Evolutionary conservation across 2,113 vertebrate genomes (phyloP).

Genomic region (Leptobrachium ailaonicum): DNA sequence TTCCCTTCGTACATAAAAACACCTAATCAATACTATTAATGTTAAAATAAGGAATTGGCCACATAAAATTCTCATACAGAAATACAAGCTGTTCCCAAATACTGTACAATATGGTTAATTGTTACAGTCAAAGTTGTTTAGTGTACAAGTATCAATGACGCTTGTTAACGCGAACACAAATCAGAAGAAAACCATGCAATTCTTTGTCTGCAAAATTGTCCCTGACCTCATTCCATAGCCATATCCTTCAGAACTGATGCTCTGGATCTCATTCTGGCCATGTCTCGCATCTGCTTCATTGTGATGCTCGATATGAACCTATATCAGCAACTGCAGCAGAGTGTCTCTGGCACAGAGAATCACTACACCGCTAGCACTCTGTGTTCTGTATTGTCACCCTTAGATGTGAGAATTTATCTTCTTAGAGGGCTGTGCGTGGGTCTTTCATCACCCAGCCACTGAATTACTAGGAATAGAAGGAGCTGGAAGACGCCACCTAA

Average conservation of each 20-base stretch:
- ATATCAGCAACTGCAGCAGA: conserved; percentile 19
- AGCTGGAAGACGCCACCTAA: conserved; percentile 50
- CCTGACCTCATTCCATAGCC: conserved; percentile 37
- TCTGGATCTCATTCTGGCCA: conserved; percentile 25
- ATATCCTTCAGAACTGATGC: conserved; percentile 22
- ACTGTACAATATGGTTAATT: conserved; percentile 3
- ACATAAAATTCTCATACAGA: background rate
- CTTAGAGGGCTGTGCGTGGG: conserved; percentile 46
- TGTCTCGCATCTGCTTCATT: conserved; percentile 21
- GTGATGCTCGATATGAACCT: conserved; percentile 23
- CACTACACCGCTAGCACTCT: conserved; percentile 9
- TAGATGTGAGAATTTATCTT: conserved; percentile 24
- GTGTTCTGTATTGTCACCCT: background rate
- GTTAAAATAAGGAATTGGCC: background rate
- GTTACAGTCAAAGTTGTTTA: background rate
- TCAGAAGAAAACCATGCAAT: conserved; percentile 10
- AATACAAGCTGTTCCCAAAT: conserved; percentile 19
- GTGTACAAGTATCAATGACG: background rate
- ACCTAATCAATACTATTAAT: too few species aligned
- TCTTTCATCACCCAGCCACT: background rate
- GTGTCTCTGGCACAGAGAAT: conserved; percentile 12
- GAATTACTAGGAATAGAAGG: background rate
- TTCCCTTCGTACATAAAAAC: too few species aligned
- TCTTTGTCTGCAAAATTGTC: background rate
- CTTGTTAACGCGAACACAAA: background rate